These are phyloP conservation scores for Hypomecis punctinalis DNA, from an alignment of 2,888 invertebrate species.

Conservation along the genomic window DNA sequence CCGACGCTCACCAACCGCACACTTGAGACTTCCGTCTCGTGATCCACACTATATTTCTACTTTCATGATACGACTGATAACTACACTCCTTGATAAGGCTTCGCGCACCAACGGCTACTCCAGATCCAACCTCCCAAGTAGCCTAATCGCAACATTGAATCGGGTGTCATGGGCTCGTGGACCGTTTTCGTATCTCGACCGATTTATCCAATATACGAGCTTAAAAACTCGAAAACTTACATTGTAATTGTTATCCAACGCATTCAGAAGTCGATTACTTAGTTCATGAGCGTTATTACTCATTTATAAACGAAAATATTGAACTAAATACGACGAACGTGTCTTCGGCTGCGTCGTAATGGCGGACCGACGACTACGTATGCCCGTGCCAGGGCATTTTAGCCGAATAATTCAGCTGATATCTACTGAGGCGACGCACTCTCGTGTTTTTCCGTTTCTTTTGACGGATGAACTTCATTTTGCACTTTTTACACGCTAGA, in stretches of 20 bases:
- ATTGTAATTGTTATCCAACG: constrained; percentile 98
- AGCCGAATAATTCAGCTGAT: constrained; percentile 86
- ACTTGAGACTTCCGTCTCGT: constrained; percentile 63
- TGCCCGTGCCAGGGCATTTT: constrained; percentile 86
- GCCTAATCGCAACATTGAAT: constrained; percentile 76
- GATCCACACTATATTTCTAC: constrained; percentile 59
- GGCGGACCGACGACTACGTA: constrained; percentile 86
- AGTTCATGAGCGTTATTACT: constrained; percentile 94
- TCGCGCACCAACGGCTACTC: constrained; percentile 57
- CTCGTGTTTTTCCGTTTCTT: constrained; percentile 86
- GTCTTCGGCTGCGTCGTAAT: constrained; percentile 85
- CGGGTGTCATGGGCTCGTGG: constrained; percentile 83
- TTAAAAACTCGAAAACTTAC: constrained; percentile 90
- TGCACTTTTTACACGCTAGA: constrained; percentile 56
- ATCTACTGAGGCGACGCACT: constrained; percentile 83
- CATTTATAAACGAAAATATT: constrained; percentile 89
- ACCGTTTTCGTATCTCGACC: constrained; percentile 79
- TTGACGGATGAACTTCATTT: constrained; percentile 73
- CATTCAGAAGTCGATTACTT: constrained; percentile 98
- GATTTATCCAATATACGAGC: constrained; percentile 71
- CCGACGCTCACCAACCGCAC: constrained; percentile 75
- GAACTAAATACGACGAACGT: constrained; percentile 86
- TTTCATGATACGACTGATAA: constrained; percentile 51
- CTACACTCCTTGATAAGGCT: constrained; percentile 52
- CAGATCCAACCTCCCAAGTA: constrained; percentile 71